phyloP scores from a whole-genome alignment of 2,888 invertebrate species.

The Luperina testacea region DNA sequence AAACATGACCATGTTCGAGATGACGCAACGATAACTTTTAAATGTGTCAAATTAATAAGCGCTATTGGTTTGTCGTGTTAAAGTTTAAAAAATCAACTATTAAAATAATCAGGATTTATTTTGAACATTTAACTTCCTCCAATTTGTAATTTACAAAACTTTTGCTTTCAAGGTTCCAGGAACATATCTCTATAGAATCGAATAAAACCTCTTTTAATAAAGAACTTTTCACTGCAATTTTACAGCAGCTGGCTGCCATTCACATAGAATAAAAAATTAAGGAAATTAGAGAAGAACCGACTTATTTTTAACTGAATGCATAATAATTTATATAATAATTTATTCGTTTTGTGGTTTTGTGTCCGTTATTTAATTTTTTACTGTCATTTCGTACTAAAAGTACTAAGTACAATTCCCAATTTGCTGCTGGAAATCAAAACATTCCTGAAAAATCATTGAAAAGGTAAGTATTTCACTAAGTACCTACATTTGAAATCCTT shows the following conservation, averaged over 20 bases:
- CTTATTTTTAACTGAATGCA: not conserved
- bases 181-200: not conserved
- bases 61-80: no score
- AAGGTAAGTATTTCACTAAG: not conserved
- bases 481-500: not conserved
- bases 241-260: not conserved
- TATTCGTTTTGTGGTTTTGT: not conserved
- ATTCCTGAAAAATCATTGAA: no score
- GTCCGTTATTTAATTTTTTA: not conserved
- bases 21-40: conserved; percentile 6
- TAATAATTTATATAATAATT: no score
- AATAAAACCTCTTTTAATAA: not conserved
- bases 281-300: not conserved
- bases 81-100: not conserved
- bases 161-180: no score
- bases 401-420: not conserved
- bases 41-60: not conserved
- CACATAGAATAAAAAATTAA: not conserved
- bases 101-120: not conserved
- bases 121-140: not conserved
- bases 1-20: conserved; percentile 24
- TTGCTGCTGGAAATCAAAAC: not conserved
- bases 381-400: not conserved
- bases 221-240: not conserved
- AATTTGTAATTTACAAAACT: not conserved